phyloP scores from a whole-genome alignment of 1,140 invertebrate species.

The Drosophila orosa region DNA sequence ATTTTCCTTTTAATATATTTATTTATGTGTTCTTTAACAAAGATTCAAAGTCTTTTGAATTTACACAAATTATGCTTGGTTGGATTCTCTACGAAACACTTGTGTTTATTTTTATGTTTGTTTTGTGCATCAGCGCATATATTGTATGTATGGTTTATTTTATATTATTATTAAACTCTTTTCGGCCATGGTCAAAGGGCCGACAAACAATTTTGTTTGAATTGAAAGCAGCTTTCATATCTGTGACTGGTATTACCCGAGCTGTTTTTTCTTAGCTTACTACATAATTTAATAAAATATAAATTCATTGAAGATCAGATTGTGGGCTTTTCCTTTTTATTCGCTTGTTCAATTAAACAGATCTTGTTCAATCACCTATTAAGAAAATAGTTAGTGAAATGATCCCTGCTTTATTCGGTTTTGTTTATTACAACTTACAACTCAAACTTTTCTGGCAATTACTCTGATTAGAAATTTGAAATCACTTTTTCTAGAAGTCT shows the following conservation, averaged over 20 bases:
- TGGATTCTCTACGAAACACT: slow-evolving; percentile 12
- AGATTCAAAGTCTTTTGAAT: slow-evolving; percentile 49
- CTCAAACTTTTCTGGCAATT: background rate
- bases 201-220: background rate
- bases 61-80: slow-evolving; percentile 33
- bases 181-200: slow-evolving; percentile 25
- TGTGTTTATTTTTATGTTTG: slow-evolving; percentile 32
- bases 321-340: background rate
- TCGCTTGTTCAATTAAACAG: background rate
- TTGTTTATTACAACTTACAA: too few relatives aligned
- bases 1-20: slow-evolving; percentile 42
- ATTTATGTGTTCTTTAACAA: slow-evolving; percentile 26
- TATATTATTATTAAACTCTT: slow-evolving; percentile 9
- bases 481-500: background rate
- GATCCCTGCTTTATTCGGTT: background rate
- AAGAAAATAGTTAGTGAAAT: background rate
- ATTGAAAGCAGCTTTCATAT: background rate
- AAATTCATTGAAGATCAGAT: slow-evolving; percentile 31
- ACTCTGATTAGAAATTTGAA: background rate
- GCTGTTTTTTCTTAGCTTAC: background rate
- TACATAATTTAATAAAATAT: slow-evolving; percentile 39
- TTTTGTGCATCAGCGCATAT: slow-evolving; percentile 45
- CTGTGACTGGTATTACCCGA: background rate
- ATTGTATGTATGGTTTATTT: slow-evolving; percentile 16
- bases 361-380: background rate